These are phyloP conservation scores for Octodon degus DNA, from an alignment of 2,113 vertebrate genomes.

Conservation along the genomic window DNA sequence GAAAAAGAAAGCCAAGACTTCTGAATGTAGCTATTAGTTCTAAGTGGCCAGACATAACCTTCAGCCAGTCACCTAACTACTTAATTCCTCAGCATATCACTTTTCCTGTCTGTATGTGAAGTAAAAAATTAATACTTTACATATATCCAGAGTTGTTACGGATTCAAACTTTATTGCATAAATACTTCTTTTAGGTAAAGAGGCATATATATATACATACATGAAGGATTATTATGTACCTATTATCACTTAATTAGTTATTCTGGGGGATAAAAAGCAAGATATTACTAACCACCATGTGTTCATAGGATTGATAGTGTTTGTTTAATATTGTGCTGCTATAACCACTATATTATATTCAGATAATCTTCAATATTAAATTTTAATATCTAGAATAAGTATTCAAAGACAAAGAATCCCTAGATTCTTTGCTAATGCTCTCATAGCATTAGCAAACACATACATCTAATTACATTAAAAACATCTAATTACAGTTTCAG, in stretches of 20 bases:
- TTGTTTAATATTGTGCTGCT: not conserved
- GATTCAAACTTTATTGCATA: constrained; percentile 22
- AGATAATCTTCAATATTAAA: not conserved
- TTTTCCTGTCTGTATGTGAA: not conserved
- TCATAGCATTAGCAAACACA: not conserved
- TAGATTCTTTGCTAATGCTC: not conserved
- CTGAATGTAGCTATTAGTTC: not conserved
- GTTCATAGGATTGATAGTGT: not conserved
- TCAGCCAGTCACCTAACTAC: not conserved
- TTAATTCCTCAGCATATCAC: not conserved
- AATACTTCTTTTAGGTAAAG: not conserved
- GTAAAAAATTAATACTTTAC: not conserved
- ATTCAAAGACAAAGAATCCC: constrained; percentile 30
- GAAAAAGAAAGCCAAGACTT: not conserved
- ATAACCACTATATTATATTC: not conserved
- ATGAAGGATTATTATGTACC: not conserved
- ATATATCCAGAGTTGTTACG: not conserved
- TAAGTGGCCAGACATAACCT: not conserved
- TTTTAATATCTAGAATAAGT: not conserved
- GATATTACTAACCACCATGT: not conserved
- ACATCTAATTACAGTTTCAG: not conserved
- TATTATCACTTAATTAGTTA: constrained; percentile 28
- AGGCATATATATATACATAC: not conserved
- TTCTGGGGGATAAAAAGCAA: not conserved
- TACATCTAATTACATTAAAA: not conserved